phyloP scores from a whole-genome alignment of 2,113 vertebrate species.

The Sakesphorus luctuosus region DNA sequence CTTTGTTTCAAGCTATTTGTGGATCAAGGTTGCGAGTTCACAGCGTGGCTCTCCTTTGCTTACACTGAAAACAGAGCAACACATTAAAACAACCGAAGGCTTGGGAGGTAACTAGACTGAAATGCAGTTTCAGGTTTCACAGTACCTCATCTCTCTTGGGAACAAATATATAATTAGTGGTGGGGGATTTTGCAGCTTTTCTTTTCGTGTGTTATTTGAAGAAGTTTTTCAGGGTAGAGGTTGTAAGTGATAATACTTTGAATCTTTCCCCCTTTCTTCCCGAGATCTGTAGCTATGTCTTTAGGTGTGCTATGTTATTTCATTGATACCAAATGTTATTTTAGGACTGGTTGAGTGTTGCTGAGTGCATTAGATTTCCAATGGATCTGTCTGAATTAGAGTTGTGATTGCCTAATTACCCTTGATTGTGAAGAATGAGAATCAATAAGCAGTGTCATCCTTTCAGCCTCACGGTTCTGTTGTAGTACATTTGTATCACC shows the following conservation, averaged over 20 bases:
- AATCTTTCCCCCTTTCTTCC: neutral
- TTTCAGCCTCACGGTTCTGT: neutral
- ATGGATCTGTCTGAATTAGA: neutral
- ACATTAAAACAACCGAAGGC: neutral
- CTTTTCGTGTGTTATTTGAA: neutral
- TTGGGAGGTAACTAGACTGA: neutral
- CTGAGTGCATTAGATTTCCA: neutral
- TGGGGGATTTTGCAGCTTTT: neutral
- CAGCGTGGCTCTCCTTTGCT: neutral
- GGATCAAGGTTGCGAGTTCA: conserved; percentile 29
- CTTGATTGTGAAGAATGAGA: neutral
- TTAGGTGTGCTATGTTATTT: neutral
- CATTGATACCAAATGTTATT: neutral
- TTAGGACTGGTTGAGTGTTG: neutral
- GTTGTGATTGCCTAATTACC: neutral
- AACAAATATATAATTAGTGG: neutral
- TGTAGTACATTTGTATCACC: neutral
- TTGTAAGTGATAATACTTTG: neutral
- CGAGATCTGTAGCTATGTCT: neutral
- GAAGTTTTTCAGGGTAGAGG: neutral
- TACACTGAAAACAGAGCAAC: neutral
- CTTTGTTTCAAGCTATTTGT: conserved; percentile 48
- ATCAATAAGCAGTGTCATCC: neutral
- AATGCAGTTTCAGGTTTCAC: neutral
- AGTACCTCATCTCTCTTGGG: neutral